Conservation (phyloP, 2,113 vertebrate genomes). For the Caloenas nicobarica region DNA sequence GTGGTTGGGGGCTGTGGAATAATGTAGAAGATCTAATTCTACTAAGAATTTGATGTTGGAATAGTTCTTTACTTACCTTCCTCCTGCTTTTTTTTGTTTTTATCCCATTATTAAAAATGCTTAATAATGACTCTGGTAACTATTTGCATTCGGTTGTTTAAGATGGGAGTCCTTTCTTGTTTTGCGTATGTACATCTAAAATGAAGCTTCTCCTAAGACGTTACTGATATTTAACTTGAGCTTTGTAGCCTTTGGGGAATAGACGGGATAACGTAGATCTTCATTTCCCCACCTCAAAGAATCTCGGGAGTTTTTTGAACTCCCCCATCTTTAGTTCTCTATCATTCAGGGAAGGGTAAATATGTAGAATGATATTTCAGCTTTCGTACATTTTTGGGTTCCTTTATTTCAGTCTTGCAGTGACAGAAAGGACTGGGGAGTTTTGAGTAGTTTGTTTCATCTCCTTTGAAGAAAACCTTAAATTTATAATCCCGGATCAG, state of each 20-base stretch:
- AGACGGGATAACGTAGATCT: constrained; percentile 10
- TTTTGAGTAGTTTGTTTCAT: constrained; percentile 76
- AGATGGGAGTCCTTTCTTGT: neutral
- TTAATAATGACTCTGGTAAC: neutral
- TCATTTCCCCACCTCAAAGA: constrained; percentile 7
- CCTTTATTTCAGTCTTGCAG: constrained; percentile 66
- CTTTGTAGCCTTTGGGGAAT: neutral
- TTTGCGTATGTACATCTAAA: neutral
- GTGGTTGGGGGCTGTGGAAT: neutral
- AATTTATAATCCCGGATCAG: constrained; percentile 80
- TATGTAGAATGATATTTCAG: constrained; percentile 59
- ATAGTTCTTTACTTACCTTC: neutral
- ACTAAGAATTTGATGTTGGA: neutral
- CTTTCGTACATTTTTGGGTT: constrained; percentile 42
- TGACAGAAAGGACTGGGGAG: constrained; percentile 76
- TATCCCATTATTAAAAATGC: neutral
- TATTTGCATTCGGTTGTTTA: neutral
- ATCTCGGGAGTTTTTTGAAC: constrained; percentile 24
- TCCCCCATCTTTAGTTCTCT: constrained; percentile 42
- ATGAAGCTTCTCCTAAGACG: neutral
- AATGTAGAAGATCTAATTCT: neutral
- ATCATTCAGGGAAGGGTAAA: constrained; percentile 34
- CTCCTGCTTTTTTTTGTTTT: neutral
- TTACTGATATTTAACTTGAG: neutral
- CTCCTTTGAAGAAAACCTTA: constrained; percentile 78